These are phyloP conservation scores for Hipposideros armiger DNA, from an alignment of 2,113 vertebrate species.

Conservation along the genomic window DNA sequence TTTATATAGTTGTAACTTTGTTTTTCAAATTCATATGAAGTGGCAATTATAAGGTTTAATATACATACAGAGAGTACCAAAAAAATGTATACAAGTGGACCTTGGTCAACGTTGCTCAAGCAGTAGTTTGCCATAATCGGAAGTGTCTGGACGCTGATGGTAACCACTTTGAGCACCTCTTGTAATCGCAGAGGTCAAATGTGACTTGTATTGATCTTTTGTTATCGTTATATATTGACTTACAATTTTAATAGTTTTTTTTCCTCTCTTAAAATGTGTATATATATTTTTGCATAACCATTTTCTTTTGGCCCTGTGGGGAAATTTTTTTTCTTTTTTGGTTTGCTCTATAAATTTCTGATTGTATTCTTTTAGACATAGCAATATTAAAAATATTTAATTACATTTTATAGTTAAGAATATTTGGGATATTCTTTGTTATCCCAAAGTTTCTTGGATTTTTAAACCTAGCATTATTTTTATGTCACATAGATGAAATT, in stretches of 20 bases:
- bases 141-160: too few relatives aligned
- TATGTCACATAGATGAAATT: neutral
- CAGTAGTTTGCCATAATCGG: too few relatives aligned
- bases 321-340: neutral
- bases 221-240: too few relatives aligned
- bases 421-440: neutral
- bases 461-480: neutral
- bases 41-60: neutral
- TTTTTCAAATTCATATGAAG: slow-evolving; percentile 18
- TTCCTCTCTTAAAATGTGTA: too few relatives aligned
- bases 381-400: slow-evolving; percentile 42
- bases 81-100: too few relatives aligned
- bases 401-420: slow-evolving; percentile 25
- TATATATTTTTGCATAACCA: neutral
- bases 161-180: too few relatives aligned
- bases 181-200: too few relatives aligned
- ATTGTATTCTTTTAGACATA: slow-evolving; percentile 29
- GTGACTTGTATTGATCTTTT: too few relatives aligned
- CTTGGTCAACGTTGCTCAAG: too few relatives aligned
- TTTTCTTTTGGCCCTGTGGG: neutral
- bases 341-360: neutral
- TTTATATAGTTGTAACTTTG: slow-evolving; percentile 19
- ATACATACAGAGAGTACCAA: neutral
- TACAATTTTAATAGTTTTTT: too few relatives aligned
- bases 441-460: neutral